Evolutionary conservation across 2,113 vertebrate species (phyloP), one percentile per base, ranked within the genome.

Genomic region (Dromiciops gliroides): DNA sequence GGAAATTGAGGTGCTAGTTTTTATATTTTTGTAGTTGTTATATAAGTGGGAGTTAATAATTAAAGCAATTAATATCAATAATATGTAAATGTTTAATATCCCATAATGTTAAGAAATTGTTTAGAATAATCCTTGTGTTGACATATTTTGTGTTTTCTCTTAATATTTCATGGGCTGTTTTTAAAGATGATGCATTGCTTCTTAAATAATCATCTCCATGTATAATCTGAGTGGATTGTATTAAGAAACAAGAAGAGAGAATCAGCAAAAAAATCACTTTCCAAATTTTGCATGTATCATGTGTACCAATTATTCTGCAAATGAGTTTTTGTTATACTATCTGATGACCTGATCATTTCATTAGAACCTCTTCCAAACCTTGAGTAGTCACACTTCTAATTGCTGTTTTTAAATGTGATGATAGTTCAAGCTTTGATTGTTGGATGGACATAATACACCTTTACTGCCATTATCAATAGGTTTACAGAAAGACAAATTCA

Each of bases 301-400:
- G 7, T 5, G 50, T 37, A 37, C 3, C 48, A 14, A 25, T 0
- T 53, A 37, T 28, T 0, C 51, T 83, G 89, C 60, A 51, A 48
- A 37, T 14, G 44, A 1, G 24, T 90, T 93, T 95, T 90, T 89
- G 5, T 51, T 83, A 44, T 83, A n/a, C 31, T 91, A 0, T 48
- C 31, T 3, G 26, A 56, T 60, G 31, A 93, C 96, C 49, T 50
- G 44, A 50, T 0, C 2, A 28, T 90, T 51, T 56, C 88, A 91
- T 47, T 93, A 3, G 90, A 89, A 96, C 28, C 60, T 94, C 88
- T 95, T 91, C 6, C 25, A n/a, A 96, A 92, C n/a, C 51, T 19
- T 28, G 2, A 90, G 44, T 91, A 51, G 25, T 51, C 94, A 92
- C n/a, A 92, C 12, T 93, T 90, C 48, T 23, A 52, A 19, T 37